phyloP scores from a whole-genome alignment of 2,888 invertebrate species.

The Fragum fragum region DNA sequence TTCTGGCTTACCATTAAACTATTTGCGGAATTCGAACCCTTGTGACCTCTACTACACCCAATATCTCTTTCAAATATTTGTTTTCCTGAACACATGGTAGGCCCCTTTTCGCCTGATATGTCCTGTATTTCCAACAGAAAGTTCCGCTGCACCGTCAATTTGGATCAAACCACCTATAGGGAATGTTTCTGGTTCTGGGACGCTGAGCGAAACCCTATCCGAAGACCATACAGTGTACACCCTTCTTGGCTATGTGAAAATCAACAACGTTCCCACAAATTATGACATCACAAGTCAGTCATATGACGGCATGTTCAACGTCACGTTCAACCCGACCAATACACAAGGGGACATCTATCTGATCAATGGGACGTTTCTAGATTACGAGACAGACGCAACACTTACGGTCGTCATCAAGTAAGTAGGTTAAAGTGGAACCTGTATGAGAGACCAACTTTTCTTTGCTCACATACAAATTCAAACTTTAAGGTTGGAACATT shows the following conservation, averaged over 20 bases:
- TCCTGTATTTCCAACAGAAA: too few species aligned
- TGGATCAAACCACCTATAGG: constrained; percentile 1
- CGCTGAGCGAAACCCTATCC: background rate
- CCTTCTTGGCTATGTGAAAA: background rate
- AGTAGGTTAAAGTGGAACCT: too few species aligned
- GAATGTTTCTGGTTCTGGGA: background rate
- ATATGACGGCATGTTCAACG: constrained; percentile 20
- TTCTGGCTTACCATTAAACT: too few species aligned
- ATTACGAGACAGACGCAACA: constrained; percentile 3
- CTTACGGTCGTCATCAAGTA: constrained; percentile 4
- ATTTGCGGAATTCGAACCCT: too few species aligned
- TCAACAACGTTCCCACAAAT: constrained; percentile 11
- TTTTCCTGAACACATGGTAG: too few species aligned
- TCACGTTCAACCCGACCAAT: background rate
- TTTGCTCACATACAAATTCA: too few species aligned
- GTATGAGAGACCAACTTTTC: too few species aligned
- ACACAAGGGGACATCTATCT: constrained; percentile 13
- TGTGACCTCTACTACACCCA: too few species aligned
- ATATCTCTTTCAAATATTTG: too few species aligned
- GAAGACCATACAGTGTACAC: background rate
- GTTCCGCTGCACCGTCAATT: background rate
- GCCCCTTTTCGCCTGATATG: too few species aligned
- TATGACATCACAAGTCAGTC: constrained; percentile 17
- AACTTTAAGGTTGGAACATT: too few species aligned
- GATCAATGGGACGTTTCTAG: background rate